phyloP scores from a whole-genome alignment of 64 coral and sea anemone species.

The Actinia tenebrosa region DNA sequence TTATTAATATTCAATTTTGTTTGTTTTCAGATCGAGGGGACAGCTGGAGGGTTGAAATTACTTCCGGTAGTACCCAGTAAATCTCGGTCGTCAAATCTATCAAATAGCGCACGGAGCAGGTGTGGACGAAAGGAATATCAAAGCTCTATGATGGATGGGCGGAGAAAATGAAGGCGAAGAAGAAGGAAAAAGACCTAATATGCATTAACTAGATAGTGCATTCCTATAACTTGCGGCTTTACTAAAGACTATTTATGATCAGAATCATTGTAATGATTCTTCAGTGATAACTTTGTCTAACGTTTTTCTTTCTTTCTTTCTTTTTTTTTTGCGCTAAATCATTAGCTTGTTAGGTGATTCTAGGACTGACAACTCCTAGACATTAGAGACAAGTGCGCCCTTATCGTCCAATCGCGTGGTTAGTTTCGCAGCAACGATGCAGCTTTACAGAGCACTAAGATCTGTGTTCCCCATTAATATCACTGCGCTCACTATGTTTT shows the following conservation, averaged over 20 bases:
- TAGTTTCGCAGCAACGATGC: no score
- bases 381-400: no score
- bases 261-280: background rate
- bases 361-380: no score
- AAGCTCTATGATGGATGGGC: no score
- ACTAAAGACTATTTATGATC: background rate
- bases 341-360: no score
- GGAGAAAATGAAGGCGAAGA: background rate
- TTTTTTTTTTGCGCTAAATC: no score
- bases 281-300: no score
- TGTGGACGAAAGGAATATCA: background rate
- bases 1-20: constrained; percentile 8
- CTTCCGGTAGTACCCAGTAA: constrained; percentile 3
- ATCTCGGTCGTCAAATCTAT: background rate
- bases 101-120: background rate
- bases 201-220: background rate
- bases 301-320: no score
- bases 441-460: no score
- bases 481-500: no score
- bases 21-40: constrained; percentile 1
- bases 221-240: background rate
- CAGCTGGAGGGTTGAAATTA: background rate
- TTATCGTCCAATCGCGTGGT: no score
- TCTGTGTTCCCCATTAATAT: no score
- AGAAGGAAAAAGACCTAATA: background rate